Evolutionary conservation across 1,140 invertebrate genomes (phyloP).

Genomic region (Drosophila ambigua): DNA sequence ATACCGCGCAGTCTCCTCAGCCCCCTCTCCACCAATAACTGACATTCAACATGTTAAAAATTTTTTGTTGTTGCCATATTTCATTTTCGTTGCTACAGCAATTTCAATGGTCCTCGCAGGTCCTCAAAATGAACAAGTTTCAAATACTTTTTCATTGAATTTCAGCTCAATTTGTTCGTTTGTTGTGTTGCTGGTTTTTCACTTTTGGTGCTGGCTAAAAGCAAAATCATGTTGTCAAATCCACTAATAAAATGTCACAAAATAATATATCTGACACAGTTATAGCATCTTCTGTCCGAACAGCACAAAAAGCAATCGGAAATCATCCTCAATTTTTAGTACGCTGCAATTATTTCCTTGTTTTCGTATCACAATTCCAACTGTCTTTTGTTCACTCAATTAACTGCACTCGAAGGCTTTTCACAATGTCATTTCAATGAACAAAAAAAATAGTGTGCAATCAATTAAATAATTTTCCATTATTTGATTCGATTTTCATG

Average conservation of each 20-base stretch:
- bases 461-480: conserved; percentile 8
- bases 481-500: not conserved
- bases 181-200: not conserved
- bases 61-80: too few species aligned
- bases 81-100: too few species aligned
- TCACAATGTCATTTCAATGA: not conserved
- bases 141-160: conserved; percentile 17
- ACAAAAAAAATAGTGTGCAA: not conserved
- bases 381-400: conserved; percentile 14
- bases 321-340: too few species aligned
- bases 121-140: conserved; percentile 5
- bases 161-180: conserved; percentile 14
- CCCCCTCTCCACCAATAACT: too few species aligned
- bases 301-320: not conserved
- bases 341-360: too few species aligned
- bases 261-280: not conserved
- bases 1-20: too few species aligned
- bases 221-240: not conserved
- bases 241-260: not conserved
- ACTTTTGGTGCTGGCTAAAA: not conserved
- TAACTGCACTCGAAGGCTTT: not conserved
- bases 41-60: too few species aligned
- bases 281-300: too few species aligned
- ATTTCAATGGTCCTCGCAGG: conserved; percentile 2
- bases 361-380: too few species aligned